These are phyloP conservation scores for Apogon hyalosoma DNA, from an alignment of 2,797 vertebrate species.

Conservation along the genomic window DNA sequence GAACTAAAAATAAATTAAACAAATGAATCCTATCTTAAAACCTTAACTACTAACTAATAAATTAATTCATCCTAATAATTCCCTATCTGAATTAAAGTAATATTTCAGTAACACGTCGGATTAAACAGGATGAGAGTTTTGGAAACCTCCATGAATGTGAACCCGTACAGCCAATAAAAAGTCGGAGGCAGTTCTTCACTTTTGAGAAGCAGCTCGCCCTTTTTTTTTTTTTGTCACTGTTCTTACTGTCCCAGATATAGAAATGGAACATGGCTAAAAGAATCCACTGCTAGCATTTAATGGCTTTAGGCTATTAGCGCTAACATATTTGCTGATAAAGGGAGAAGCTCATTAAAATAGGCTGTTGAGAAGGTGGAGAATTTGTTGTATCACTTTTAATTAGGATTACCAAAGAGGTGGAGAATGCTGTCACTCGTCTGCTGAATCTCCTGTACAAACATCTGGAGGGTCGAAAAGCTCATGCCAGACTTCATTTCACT, in stretches of 20 bases:
- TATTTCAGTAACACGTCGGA: too few relatives aligned
- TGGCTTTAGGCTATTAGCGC: constrained; percentile 6
- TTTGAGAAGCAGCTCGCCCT: neutral
- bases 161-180: neutral
- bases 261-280: constrained; percentile 18
- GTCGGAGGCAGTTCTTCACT: neutral
- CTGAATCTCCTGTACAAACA: constrained; percentile 34
- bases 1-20: too few relatives aligned
- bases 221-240: too few relatives aligned
- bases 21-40: too few relatives aligned
- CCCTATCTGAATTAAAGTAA: too few relatives aligned
- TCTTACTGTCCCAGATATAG: constrained; percentile 13
- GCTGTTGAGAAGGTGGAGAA: constrained; percentile 18
- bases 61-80: too few relatives aligned
- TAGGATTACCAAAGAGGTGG: constrained; percentile 25
- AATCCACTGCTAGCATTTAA: constrained; percentile 1
- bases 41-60: too few relatives aligned
- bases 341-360: constrained; percentile 40
- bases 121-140: too few relatives aligned
- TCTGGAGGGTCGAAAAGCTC: constrained; percentile 43
- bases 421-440: constrained; percentile 22
- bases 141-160: neutral
- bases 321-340: constrained; percentile 28
- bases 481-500: constrained; percentile 7
- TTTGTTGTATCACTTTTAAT: constrained; percentile 38